Evolutionary conservation across 2,888 invertebrate species (phyloP).

Genomic region (Petrolisthes cinctipes): DNA sequence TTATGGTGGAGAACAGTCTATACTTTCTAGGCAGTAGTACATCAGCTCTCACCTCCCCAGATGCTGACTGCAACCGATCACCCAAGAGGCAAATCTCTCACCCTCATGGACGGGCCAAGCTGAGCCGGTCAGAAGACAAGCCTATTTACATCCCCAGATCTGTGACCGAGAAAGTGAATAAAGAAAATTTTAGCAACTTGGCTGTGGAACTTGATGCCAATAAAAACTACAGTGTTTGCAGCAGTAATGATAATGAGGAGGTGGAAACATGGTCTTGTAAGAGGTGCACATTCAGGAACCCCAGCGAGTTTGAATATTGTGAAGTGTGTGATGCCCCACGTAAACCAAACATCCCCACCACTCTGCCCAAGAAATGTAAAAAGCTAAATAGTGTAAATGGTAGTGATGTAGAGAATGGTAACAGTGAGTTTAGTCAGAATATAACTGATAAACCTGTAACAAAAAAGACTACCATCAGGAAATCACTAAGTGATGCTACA

Average conservation of each 20-base stretch:
- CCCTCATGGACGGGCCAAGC: slow-evolving; percentile 48
- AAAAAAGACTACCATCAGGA: slow-evolving; percentile 25
- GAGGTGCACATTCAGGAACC: slow-evolving; percentile 60
- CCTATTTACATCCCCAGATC: slow-evolving; percentile 21
- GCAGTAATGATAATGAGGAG: slow-evolving; percentile 43
- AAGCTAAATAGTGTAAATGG: background rate
- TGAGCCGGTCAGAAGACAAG: slow-evolving; percentile 51
- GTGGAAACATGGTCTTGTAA: slow-evolving; percentile 59
- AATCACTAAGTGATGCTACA: slow-evolving; percentile 45
- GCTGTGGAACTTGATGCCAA: slow-evolving; percentile 47
- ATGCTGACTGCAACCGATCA: slow-evolving; percentile 52
- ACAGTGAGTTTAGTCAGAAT: slow-evolving; percentile 35
- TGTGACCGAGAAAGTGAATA: slow-evolving; percentile 19
- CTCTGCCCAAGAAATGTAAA: slow-evolving; percentile 45
- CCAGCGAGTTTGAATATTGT: slow-evolving; percentile 52
- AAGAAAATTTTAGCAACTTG: slow-evolving; percentile 21
- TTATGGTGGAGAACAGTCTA: slow-evolving; percentile 64
- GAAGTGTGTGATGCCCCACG: slow-evolving; percentile 61
- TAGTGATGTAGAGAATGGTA: slow-evolving; percentile 44
- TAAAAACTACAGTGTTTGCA: slow-evolving; percentile 38
- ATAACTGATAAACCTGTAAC: slow-evolving; percentile 2
- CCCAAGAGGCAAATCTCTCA: slow-evolving; percentile 54
- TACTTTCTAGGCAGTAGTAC: slow-evolving; percentile 63
- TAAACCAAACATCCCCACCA: slow-evolving; percentile 57
- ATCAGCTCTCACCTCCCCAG: slow-evolving; percentile 46